These are phyloP conservation scores for Nemoura dubitans DNA, from an alignment of 2,888 invertebrate genomes.

Conservation along the genomic window DNA sequence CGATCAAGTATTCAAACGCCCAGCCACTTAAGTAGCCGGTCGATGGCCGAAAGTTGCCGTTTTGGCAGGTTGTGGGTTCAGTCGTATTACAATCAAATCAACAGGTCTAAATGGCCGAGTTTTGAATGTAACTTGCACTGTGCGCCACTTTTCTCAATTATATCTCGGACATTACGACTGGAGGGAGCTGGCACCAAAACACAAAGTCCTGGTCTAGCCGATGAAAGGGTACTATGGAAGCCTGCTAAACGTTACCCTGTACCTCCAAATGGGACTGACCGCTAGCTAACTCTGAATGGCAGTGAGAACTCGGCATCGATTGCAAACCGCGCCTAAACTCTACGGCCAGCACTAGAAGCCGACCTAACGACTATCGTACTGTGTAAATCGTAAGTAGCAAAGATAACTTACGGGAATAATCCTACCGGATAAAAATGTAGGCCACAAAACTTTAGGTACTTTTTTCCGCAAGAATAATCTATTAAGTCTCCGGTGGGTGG, in stretches of 20 bases:
- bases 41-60: too few species aligned
- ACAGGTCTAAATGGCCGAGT: too few species aligned
- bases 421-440: conserved; percentile 9
- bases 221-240: background rate
- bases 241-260: conserved; percentile 25
- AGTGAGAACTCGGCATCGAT: background rate
- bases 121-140: too few species aligned
- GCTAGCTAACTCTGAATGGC: background rate
- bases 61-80: too few species aligned
- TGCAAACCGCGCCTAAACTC: background rate
- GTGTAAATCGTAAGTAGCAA: background rate
- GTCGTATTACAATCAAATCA: too few species aligned
- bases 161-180: background rate
- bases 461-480: background rate
- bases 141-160: too few species aligned
- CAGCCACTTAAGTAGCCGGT: too few species aligned
- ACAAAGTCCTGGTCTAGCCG: background rate
- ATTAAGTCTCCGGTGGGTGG: conserved; percentile 47
- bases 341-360: background rate
- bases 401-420: background rate
- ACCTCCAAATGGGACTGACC: conserved; percentile 16
- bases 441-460: background rate
- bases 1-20: background rate
- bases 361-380: background rate
- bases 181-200: background rate